Evolutionary conservation across 2,113 vertebrate genomes (phyloP), one percentile per base, ranked within the genome.

Genomic region (Pachycephala philippinensis): DNA sequence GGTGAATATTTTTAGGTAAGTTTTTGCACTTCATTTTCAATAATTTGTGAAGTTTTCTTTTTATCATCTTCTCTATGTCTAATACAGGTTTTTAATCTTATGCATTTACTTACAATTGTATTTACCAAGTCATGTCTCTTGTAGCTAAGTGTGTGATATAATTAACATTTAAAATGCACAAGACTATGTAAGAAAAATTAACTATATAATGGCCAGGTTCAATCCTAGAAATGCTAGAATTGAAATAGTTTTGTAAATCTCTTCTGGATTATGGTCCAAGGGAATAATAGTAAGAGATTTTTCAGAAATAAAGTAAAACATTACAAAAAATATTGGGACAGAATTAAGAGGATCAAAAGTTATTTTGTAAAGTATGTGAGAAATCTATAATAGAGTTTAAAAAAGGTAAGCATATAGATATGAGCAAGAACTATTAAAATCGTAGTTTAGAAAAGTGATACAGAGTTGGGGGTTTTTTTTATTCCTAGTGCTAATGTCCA

Each of bases 1-100:
- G 74, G 37, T 76, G n/a, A 84, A 11, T 70, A 66, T 78, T 90
- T 90, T 84, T 49, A 54, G 84, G 83, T 96, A 92, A 95, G 88
- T 71, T 91, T 93, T 90, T 74, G 20, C 12, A 42, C 20, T 74
- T 57, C 26, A 45, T 89, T 97, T 91, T 84, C 33, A 57, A 17
- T 69, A 24, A 63, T 53, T 44, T 80, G 1, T 78, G 11, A 74
- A 60, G 8, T 82, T 81, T 33, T 49, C 10, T 88, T 74, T 75
- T 91, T 83, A 23, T 75, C 1, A 2, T 60, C 18, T 27, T 77
- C 16, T 74, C 45, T 24, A 2, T n/a, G 22, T 75, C n/a, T 54
- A 39, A 63, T 52, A 31, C 8, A 28, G 1, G 5, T 76, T 71
- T 78, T 61, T 84, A 30, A 45, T 50, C 22, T 85, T 14, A 24